Base-by-base conservation (phyloP, 1,140 invertebrate species). In the Tetraneura akinire region DNA sequence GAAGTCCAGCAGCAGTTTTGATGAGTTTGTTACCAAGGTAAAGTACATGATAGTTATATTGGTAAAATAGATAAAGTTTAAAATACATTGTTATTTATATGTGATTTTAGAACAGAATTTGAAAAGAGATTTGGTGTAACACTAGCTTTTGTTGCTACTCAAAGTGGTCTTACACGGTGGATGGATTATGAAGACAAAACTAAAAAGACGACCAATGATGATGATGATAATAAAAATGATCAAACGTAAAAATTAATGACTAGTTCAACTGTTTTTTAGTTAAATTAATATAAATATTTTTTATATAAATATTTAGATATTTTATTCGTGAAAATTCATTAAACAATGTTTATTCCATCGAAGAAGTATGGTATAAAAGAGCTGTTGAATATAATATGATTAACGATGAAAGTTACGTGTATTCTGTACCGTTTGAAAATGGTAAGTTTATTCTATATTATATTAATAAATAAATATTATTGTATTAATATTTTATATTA, bases 351-450 rank as follows among this genome's bases (percentile, higher is more conserved):
- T 87, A 90, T 71, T 92, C 96, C 1, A 96, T 95, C 57, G 94
- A 98, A 84, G 95, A 97, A 85, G 89, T 94, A 10, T 98, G 95
- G 93, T 98, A 98, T 85, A 91, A 92, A 82, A 88, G 96, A 66
- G 96, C 96, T 1, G 95, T 98, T 0, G 95, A 97, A 82, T 93
- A 96, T 82, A 90, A 95, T 86, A 92, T 91, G 83, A 86, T 93
- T 37, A 90, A 94, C 71, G 89, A 90, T 0, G 90, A 92, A 3
- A 94, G 92, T 82, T 97, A 95, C 84, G 93, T 97, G 0, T 97
- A 94, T 85, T 93, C 93, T 1, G 91, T 95, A 37, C 93, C 93
- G n/a, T 91, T 92, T 84, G 90, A 94, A 83, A 88, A 81, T 45
- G 84, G 55, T 86, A 82, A 13, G 85, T 83, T 29, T 3, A 16